Evolutionary conservation across 2,113 vertebrate species (phyloP).

Genomic region (Vimba vimba): DNA sequence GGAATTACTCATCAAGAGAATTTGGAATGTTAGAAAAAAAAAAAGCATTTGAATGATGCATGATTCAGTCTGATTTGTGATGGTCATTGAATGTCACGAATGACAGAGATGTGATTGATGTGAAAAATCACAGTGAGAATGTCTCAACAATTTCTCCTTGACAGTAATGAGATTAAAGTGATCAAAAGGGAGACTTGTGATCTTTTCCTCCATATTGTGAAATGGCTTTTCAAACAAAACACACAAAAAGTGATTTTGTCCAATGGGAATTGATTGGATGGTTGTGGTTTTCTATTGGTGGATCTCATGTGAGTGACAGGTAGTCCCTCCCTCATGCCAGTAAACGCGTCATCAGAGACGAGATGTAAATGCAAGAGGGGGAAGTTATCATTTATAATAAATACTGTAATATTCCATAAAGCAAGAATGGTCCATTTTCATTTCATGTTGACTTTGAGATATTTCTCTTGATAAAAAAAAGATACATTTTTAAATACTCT

Average conservation of each 20-base stretch:
- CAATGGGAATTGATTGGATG: too few relatives aligned
- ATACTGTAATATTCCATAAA: too few relatives aligned
- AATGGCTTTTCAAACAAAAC: too few relatives aligned
- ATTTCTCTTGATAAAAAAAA: neutral
- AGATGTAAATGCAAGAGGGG: too few relatives aligned
- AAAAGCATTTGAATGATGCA: slow-evolving; percentile 1
- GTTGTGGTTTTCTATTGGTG: too few relatives aligned
- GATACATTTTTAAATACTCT: neutral
- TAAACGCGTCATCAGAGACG: too few relatives aligned
- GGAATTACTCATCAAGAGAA: slow-evolving; percentile 35
- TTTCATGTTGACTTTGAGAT: neutral
- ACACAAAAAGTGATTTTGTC: too few relatives aligned
- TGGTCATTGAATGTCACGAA: neutral
- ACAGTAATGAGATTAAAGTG: neutral
- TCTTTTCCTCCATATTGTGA: too few relatives aligned
- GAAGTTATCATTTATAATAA: too few relatives aligned
- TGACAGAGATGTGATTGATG: neutral
- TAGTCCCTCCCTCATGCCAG: too few relatives aligned
- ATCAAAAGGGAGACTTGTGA: neutral
- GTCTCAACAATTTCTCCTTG: neutral
- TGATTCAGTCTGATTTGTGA: slow-evolving; percentile 37
- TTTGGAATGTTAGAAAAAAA: neutral
- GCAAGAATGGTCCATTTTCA: too few relatives aligned
- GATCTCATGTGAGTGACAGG: too few relatives aligned
- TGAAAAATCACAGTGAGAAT: neutral